phyloP scores from a whole-genome alignment of 2,113 vertebrate genomes.

The Calidris pygmaea region DNA sequence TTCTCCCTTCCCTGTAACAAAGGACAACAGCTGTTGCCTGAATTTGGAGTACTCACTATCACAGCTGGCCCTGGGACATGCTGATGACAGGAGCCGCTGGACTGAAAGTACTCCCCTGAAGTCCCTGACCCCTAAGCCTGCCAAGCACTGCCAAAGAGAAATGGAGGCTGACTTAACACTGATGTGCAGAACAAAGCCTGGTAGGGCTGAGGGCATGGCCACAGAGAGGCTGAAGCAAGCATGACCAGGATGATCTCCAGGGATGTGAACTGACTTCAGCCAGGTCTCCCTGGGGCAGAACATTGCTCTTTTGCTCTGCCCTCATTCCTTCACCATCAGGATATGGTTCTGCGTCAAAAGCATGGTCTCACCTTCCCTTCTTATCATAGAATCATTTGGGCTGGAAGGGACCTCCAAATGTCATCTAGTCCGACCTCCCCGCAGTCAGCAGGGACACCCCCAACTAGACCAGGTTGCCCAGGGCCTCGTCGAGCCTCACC shows the following conservation, averaged over 20 bases:
- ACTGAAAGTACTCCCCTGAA: background rate
- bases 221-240: background rate
- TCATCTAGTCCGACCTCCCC: too few relatives aligned
- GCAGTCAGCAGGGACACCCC: too few relatives aligned
- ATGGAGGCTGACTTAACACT: rapidly evolving
- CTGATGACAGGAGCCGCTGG: rapidly evolving
- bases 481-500: too few relatives aligned
- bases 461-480: too few relatives aligned
- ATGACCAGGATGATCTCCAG: background rate
- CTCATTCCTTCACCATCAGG: background rate
- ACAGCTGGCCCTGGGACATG: background rate
- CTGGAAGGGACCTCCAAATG: too few relatives aligned
- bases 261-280: background rate
- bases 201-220: background rate
- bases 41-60: background rate
- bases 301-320: background rate
- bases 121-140: too few relatives aligned
- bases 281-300: background rate
- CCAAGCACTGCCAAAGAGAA: background rate
- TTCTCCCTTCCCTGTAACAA: background rate
- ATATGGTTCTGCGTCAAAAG: background rate
- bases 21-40: background rate
- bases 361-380: background rate
- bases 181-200: background rate
- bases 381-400: too few relatives aligned